Conservation (phyloP, 2,797 vertebrate species). For the Glyptemys insculpta region DNA sequence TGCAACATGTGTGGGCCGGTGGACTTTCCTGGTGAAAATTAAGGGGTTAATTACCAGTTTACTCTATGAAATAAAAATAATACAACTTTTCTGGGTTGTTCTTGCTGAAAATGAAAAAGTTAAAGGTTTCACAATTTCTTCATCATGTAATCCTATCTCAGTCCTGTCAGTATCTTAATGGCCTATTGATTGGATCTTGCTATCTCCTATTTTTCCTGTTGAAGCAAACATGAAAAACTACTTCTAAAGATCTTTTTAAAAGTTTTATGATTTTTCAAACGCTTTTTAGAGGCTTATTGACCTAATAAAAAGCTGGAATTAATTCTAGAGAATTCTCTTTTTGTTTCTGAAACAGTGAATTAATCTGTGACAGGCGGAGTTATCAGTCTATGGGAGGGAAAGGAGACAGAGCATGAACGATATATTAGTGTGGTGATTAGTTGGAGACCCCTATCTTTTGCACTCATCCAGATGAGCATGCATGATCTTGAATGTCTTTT, state of each 20-base stretch:
- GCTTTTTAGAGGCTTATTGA: conserved; percentile 62
- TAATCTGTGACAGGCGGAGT: conserved; percentile 8
- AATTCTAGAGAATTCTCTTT: conserved; percentile 41
- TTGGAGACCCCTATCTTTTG: neutral
- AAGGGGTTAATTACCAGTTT: conserved; percentile 35
- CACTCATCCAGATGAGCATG: neutral
- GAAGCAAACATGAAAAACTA: conserved; percentile 71
- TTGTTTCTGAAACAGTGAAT: conserved; percentile 60
- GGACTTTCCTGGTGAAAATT: conserved; percentile 31
- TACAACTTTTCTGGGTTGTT: conserved; percentile 38
- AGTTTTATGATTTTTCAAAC: conserved; percentile 65
- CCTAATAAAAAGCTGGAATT: conserved; percentile 49
- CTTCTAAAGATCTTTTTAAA: conserved; percentile 60
- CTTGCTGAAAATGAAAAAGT: conserved; percentile 61
- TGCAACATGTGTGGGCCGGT: neutral
- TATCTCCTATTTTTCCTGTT: conserved; percentile 58
- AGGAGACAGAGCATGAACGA: neutral
- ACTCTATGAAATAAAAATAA: conserved; percentile 57
- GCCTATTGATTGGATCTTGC: conserved; percentile 67
- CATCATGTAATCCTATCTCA: conserved; percentile 42
- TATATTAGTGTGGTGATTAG: conserved; percentile 48
- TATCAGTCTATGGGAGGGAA: conserved; percentile 26
- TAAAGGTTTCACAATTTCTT: conserved; percentile 67
- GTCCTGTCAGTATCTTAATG: conserved; percentile 60
- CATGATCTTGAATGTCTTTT: neutral